Evolutionary conservation across 2,888 invertebrate genomes (phyloP), one percentile per base, ranked within the genome.

Genomic region (Dryadula phaetusa): DNA sequence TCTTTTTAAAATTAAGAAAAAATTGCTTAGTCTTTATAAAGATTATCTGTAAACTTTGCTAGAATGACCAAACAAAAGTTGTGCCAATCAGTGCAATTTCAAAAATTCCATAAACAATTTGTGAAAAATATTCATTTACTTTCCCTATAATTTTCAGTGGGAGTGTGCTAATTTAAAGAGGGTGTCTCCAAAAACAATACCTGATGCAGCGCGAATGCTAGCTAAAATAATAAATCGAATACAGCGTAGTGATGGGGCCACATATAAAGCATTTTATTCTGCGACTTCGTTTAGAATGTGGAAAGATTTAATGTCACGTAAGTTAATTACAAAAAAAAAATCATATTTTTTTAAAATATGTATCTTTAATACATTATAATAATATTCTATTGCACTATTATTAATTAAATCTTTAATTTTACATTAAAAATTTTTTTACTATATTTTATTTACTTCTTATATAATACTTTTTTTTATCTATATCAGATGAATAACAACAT

Each of bases 301-400:
- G 90, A 95, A 96, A 79, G 97, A 98, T 87, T 88, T 98, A 22
- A 97, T 98, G 97, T 97, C 98, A 60, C 98, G 98, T 98, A 93
- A 95, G 96, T 93, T 69, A 53, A 40, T 64, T 63, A 0, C 10
- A 28, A 47, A 49, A 16, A 47, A 20, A 14, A n/a, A 12, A 64
- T 37, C 1, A 20, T 46, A 28, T 42, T 37, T n/a, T 40, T 16
- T 47, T 12, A 4, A 49, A 20, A 14, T 6, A 14, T 49, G 14
- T n/a, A 49, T 22, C 20, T 46, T 46, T 46, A 20, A 6, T 46
- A 37, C 12, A 37, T 37, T 37, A 12, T 37, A 37, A 37, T 37
- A 37, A 12, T 37, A 37, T 12, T 12, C 12, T 37, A 12, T 37
- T 37, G 1, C 10, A 10, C n/a, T n/a, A n/a, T n/a, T n/a, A n/a